Evolutionary conservation across 2,888 invertebrate species (phyloP).

Genomic region (Brachypterus glaber): DNA sequence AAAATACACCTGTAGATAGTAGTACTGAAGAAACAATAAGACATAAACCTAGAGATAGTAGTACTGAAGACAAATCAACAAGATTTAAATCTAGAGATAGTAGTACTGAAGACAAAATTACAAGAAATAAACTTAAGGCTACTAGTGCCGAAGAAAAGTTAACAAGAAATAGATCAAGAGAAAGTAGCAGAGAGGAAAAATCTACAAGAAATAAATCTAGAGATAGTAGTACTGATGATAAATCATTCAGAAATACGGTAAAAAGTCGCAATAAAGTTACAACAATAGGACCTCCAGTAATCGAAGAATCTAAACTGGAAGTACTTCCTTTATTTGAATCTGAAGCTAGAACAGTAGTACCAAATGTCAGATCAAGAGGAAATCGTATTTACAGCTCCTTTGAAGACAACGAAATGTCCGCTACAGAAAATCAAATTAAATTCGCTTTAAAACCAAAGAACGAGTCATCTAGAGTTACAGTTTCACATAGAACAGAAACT

Average conservation of each 20-base stretch:
- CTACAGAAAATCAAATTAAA: slow-evolving; percentile 29
- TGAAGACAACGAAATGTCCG: slow-evolving; percentile 25
- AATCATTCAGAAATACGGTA: slow-evolving; percentile 11
- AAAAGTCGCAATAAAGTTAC: slow-evolving; percentile 23
- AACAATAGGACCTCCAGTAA: slow-evolving; percentile 20
- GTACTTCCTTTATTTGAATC: slow-evolving; percentile 37
- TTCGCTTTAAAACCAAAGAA: slow-evolving; percentile 21
- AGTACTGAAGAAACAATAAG: not conserved
- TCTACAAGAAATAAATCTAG: not conserved
- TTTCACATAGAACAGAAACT: slow-evolving; percentile 22
- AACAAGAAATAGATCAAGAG: not conserved
- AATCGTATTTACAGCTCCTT: slow-evolving; percentile 3
- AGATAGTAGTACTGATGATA: not conserved
- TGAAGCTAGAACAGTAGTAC: slow-evolving; percentile 31
- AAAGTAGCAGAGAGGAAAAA: not conserved
- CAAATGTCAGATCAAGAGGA: slow-evolving; percentile 13
- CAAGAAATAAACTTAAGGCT: not conserved
- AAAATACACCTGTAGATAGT: not conserved
- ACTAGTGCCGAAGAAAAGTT: not conserved
- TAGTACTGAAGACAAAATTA: not conserved
- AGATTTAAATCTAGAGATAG: not conserved
- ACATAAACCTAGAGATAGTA: not conserved
- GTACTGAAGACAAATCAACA: not conserved
- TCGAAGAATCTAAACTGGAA: slow-evolving; percentile 36
- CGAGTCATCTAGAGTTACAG: slow-evolving; percentile 14